Evolutionary conservation across 1,140 invertebrate genomes (phyloP).

Genomic region (Thaumetopoea pityocampa): DNA sequence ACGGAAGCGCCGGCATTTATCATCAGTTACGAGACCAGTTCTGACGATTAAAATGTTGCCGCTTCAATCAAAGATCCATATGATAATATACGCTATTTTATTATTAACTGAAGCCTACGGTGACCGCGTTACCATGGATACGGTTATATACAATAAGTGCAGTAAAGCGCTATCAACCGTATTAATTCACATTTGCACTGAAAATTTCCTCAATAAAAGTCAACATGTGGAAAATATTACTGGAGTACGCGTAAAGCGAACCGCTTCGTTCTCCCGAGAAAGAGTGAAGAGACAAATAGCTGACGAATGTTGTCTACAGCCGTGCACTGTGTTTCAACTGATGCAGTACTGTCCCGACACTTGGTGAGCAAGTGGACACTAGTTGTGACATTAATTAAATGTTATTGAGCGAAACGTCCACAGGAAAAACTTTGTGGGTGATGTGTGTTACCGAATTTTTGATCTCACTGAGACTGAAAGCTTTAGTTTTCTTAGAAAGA

Average conservation of each 20-base stretch:
- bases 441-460: no score
- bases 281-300: constrained; percentile 38
- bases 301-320: constrained; percentile 45
- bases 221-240: constrained; percentile 25
- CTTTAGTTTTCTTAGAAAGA: no score
- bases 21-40: constrained; percentile 23
- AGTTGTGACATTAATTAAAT: constrained; percentile 8
- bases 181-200: constrained; percentile 44
- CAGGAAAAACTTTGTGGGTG: constrained; percentile 5
- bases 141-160: constrained; percentile 41
- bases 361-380: constrained; percentile 34
- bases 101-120: constrained; percentile 35
- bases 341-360: constrained; percentile 56
- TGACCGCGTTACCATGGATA: constrained; percentile 38
- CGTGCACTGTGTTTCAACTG: constrained; percentile 50
- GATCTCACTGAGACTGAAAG: no score
- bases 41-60: constrained; percentile 42
- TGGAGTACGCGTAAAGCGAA: constrained; percentile 33
- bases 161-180: constrained; percentile 38
- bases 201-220: constrained; percentile 32
- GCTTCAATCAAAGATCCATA: constrained; percentile 31
- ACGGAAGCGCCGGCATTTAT: constrained; percentile 54
- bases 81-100: constrained; percentile 37
- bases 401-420: constrained; percentile 8
- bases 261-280: constrained; percentile 32